Percentiles rank a stretch among this genome's conserved stretches.
phyloP scores from a whole-genome alignment of 2,888 invertebrate species.

The Strigamia maritima region DNA sequence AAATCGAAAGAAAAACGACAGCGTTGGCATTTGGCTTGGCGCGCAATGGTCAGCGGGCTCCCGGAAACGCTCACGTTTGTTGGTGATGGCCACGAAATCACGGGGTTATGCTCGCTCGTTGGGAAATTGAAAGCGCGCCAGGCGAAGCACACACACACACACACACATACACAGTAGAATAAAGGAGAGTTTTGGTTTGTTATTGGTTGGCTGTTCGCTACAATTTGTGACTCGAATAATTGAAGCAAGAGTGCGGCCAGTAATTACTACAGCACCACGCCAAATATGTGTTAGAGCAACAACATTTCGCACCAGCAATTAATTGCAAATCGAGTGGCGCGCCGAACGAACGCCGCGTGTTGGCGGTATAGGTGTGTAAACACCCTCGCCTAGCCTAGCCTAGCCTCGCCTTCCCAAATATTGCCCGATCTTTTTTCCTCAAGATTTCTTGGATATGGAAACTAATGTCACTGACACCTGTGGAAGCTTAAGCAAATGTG shows the following conservation, averaged over 20 bases:
- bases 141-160: neutral
- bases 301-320: slow-evolving; percentile 12
- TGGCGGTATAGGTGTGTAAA: neutral
- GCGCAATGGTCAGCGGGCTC: neutral
- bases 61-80: slow-evolving; percentile 22
- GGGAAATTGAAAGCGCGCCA: slow-evolving; percentile 22
- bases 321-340: slow-evolving; percentile 24
- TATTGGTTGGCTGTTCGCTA: slow-evolving; percentile 9
- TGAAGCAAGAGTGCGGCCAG: slow-evolving; percentile 32
- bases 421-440: neutral
- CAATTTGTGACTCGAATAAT: slow-evolving; percentile 28
- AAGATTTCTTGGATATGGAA: neutral
- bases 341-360: neutral
- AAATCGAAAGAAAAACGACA: slow-evolving; percentile 8
- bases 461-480: neutral
- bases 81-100: slow-evolving; percentile 26
- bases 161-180: neutral
- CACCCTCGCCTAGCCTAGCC: neutral
- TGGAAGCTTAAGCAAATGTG: neutral
- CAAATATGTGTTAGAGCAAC: slow-evolving; percentile 25
- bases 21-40: slow-evolving; percentile 9
- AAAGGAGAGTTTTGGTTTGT: slow-evolving; percentile 24
- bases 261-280: slow-evolving; percentile 24
- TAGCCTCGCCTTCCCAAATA: neutral
- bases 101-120: slow-evolving; percentile 26